Percentiles rank a stretch among this genome's conserved stretches.
These are phyloP conservation scores for Xestia xanthographa DNA, from an alignment of 2,888 invertebrate species.

Conservation along the genomic window DNA sequence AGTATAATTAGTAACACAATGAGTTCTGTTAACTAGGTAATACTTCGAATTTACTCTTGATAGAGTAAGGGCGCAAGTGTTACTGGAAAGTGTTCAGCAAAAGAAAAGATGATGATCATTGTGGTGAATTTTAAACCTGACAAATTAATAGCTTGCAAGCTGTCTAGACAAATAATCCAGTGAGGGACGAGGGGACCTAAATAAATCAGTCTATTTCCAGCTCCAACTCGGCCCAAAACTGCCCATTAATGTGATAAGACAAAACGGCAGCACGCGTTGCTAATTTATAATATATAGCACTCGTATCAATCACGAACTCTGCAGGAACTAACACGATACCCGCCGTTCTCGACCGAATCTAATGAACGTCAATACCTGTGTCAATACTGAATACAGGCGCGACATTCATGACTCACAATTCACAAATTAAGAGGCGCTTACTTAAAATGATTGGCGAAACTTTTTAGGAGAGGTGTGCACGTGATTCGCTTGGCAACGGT, in stretches of 20 bases:
- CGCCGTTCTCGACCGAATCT: constrained; percentile 28
- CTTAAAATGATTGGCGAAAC: constrained; percentile 32
- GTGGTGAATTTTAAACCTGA: not conserved
- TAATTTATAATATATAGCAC: constrained; percentile 39
- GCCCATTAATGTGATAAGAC: constrained; percentile 14
- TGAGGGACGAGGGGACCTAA: not conserved
- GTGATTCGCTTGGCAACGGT: constrained; percentile 41
- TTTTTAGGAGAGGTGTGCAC: constrained; percentile 27
- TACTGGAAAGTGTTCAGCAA: not conserved
- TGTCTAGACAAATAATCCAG: not conserved
- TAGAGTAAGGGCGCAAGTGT: too few relatives aligned
- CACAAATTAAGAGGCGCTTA: constrained; percentile 43
- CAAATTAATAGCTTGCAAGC: not conserved
- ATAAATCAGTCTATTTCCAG: constrained; percentile 11
- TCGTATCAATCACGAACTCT: constrained; percentile 39
- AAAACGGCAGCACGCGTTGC: constrained; percentile 38
- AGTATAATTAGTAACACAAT: constrained; percentile 24
- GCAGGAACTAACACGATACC: constrained; percentile 44
- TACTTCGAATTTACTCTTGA: constrained; percentile 2
- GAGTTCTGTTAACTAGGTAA: constrained; percentile 20
- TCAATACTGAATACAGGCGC: constrained; percentile 28
- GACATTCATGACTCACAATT: constrained; percentile 43
- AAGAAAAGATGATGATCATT: not conserved
- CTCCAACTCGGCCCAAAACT: constrained; percentile 9
- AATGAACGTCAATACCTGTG: constrained; percentile 32